Base-by-base conservation (phyloP, 2,888 invertebrate species). In the Palloptera scutellata region DNA sequence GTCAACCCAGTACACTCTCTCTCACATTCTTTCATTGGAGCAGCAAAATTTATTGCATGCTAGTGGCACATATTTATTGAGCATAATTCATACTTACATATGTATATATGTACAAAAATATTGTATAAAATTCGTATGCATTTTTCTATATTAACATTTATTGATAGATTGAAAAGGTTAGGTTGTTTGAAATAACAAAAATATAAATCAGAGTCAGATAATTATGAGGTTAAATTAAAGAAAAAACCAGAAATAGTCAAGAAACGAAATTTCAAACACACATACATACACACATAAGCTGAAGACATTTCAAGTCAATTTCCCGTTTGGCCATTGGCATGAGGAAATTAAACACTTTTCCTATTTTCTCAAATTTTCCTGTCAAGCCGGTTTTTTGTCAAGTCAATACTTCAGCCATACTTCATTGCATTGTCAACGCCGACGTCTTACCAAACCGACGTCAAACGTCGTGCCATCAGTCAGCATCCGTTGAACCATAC, bases 291-390 rank as follows among this genome's bases (percentile, higher is more conserved):
- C 30, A 30, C 30, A 30, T 6, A 30, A 4, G 30, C 30, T 6
- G 30, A 30, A 30, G 30, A 30, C 30, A 48, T 48, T 48, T 48
- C 51, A 13, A 48, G 15, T 8, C 51, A 48, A 48, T 48, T 48
- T 48, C 15, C 30, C 30, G 30, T 30, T 30, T 13, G 13, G 51
- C 68, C 67, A 65, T 51, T 68, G 71, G 68, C 68, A 71, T 71
- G 68, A 68, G 70, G 70, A 71, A 70, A 70, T 64, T 66, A 61
- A 67, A 69, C 59, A 67, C 51, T 61, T 70, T 67, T 71, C 68
- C 65, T 70, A 66, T 64, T 64, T 48, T 48, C 15, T 15, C 2
- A 13, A 48, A 48, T 48, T 48, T 48, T 48, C 8, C 51, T 4
- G 2, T 2, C 8, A 1, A 48, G 6, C 4, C 51, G 2, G 51